phyloP scores from a whole-genome alignment of 2,888 invertebrate species.

The Yponomeuta cagnagella region DNA sequence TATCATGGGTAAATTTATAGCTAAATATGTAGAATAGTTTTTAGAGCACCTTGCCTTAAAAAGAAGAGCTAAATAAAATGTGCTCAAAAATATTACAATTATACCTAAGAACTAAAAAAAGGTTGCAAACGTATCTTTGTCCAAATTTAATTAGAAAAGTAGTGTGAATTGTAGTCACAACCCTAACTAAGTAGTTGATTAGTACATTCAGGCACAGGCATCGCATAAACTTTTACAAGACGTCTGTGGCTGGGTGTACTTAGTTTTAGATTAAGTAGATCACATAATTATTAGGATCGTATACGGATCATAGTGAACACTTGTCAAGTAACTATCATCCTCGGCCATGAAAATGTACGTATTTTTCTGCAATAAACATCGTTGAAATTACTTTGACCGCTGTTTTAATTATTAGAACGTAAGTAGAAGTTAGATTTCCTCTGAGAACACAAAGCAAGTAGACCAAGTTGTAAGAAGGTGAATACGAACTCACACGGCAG shows the following conservation, averaged over 20 bases:
- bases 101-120: no score
- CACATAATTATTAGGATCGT: background rate
- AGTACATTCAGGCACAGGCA: background rate
- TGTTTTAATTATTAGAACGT: slow-evolving; percentile 16
- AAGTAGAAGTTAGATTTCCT: slow-evolving; percentile 16
- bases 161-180: background rate
- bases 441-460: slow-evolving; percentile 16
- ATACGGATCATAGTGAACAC: no score
- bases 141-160: no score
- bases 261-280: background rate
- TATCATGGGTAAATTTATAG: background rate
- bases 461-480: background rate
- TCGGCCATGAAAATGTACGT: background rate
- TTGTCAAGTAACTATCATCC: no score
- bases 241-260: no score
- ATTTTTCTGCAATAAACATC: slow-evolving; percentile 31
- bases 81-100: no score
- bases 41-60: no score
- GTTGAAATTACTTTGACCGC: slow-evolving; percentile 21
- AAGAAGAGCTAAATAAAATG: no score
- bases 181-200: background rate
- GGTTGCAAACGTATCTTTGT: no score
- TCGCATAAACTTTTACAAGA: background rate
- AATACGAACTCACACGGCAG: no score
- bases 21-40: no score